Percentiles rank a stretch among this genome's conserved stretches.
Evolutionary conservation across 1,140 invertebrate species (phyloP).

Genomic region (Atta colombica): DNA sequence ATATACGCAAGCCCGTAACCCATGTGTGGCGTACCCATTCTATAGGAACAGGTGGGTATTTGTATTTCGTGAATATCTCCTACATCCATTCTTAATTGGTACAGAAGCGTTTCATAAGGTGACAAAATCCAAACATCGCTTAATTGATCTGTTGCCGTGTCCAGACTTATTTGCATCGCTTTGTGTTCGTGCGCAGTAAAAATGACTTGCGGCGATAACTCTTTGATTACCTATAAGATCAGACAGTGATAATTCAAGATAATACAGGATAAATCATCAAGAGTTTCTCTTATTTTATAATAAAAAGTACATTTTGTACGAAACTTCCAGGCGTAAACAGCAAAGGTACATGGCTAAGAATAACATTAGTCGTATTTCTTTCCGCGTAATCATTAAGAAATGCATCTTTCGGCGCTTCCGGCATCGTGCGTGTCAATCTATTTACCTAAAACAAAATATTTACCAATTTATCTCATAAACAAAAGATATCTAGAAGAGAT

Average conservation of each 20-base stretch:
- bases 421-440: slow-evolving; percentile 88
- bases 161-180: slow-evolving; percentile 87
- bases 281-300: not conserved
- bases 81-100: slow-evolving; percentile 85
- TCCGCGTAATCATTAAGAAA: slow-evolving; percentile 88
- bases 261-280: slow-evolving; percentile 22
- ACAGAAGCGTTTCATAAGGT: slow-evolving; percentile 85
- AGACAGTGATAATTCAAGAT: not conserved
- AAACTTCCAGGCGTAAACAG: slow-evolving; percentile 89
- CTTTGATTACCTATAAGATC: slow-evolving; percentile 88
- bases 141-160: slow-evolving; percentile 84
- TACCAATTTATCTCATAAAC: not conserved
- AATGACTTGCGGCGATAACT: slow-evolving; percentile 92
- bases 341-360: slow-evolving; percentile 91
- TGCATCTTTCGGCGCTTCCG: slow-evolving; percentile 85
- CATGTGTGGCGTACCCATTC: slow-evolving; percentile 95
- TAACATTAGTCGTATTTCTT: slow-evolving; percentile 88
- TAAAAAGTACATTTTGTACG: slow-evolving; percentile 87
- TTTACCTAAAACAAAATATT: slow-evolving; percentile 89
- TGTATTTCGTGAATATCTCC: slow-evolving; percentile 93
- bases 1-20: slow-evolving; percentile 94
- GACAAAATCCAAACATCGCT: slow-evolving; percentile 85
- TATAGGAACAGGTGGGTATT: slow-evolving; percentile 97
- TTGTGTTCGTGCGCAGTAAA: slow-evolving; percentile 95
- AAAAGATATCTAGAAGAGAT: not conserved